A percentile compares a stretch with the other conserved stretches of the same genome.
phyloP scores from a whole-genome alignment of 2,888 invertebrate genomes.

The Eupithecia pulchellata region DNA sequence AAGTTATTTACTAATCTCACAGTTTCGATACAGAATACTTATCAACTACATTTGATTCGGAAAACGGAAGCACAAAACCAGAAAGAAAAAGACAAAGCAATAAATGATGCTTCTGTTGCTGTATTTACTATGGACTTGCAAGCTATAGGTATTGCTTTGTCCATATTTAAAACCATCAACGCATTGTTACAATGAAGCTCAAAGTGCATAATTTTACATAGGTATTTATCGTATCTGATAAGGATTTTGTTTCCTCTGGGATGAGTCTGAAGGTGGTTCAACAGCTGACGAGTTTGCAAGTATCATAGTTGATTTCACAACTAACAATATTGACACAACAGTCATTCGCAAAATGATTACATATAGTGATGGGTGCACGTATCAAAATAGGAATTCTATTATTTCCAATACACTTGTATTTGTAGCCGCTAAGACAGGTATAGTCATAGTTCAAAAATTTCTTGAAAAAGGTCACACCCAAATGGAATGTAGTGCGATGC shows the following conservation, averaged over 20 bases:
- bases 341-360: constrained; percentile 33
- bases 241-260: constrained; percentile 22
- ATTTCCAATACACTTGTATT: constrained; percentile 31
- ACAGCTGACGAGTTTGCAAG: constrained; percentile 36
- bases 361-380: constrained; percentile 26
- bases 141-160: constrained; percentile 33
- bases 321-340: constrained; percentile 31
- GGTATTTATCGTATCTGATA: constrained; percentile 33
- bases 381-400: constrained; percentile 28
- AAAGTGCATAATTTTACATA: constrained; percentile 33
- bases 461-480: constrained; percentile 40
- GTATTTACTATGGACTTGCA: constrained; percentile 34
- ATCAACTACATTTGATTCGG: constrained; percentile 24
- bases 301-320: constrained; percentile 32
- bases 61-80: constrained; percentile 24
- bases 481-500: constrained; percentile 54
- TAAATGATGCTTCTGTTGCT: constrained; percentile 16
- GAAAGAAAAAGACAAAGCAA: constrained; percentile 24
- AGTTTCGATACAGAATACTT: constrained; percentile 26
- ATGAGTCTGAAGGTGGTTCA: constrained; percentile 33
- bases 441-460: constrained; percentile 41
- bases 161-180: constrained; percentile 33
- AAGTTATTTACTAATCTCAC: too few species aligned
- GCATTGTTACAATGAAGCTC: constrained; percentile 27
- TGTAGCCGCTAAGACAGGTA: constrained; percentile 28